A percentile compares a stretch with the other conserved stretches of the same genome.
Conservation (phyloP, 2,888 invertebrate species). For the Andrena dorsata region DNA sequence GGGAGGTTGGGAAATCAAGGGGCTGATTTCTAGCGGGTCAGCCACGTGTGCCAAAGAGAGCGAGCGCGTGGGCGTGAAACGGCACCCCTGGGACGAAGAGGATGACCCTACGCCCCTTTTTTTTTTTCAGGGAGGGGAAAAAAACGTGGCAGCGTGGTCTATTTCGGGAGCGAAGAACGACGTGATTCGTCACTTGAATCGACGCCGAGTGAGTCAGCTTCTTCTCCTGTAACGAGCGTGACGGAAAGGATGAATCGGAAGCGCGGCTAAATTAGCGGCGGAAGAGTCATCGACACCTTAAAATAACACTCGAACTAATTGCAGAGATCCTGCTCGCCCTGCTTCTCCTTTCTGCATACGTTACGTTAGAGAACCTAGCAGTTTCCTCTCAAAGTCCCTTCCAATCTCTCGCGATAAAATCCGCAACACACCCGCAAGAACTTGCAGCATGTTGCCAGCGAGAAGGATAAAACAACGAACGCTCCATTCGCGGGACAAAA, state of each 20-base stretch:
- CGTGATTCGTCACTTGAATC: conserved; percentile 46
- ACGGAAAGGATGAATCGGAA: neutral
- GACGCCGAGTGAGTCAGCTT: conserved; percentile 29
- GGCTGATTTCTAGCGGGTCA: conserved; percentile 33
- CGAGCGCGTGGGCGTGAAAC: conserved; percentile 18
- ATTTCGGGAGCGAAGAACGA: conserved; percentile 19
- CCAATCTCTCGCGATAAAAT: no score
- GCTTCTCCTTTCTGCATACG: neutral
- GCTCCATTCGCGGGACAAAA: neutral
- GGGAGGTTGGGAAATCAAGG: neutral
- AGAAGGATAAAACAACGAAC: no score
- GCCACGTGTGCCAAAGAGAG: conserved; percentile 33
- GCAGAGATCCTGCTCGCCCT: neutral
- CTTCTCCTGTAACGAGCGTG: neutral
- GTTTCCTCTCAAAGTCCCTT: no score
- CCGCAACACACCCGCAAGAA: no score
- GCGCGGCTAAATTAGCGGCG: conserved; percentile 5
- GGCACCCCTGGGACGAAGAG: conserved; percentile 24
- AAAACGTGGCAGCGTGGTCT: conserved; percentile 13
- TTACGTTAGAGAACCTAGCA: no score
- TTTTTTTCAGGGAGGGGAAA: neutral
- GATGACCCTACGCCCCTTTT: conserved; percentile 22
- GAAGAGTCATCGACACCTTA: neutral
- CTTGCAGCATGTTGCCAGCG: no score
- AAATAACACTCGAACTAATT: neutral